Base-by-base conservation (phyloP, 1,140 invertebrate species). In the Drosophila ironensis region DNA sequence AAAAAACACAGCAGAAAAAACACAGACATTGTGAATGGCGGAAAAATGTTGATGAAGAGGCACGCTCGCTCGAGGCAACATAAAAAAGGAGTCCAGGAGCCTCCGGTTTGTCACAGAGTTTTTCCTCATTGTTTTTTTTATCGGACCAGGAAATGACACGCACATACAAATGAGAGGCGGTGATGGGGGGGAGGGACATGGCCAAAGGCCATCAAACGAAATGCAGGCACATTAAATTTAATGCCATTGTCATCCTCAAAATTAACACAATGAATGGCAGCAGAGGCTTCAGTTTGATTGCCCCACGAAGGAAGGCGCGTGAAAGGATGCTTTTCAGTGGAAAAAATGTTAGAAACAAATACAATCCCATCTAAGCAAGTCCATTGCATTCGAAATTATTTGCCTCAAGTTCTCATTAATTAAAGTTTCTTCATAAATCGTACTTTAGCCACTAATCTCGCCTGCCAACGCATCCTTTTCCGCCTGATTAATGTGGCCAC, bases 111-210 rank as follows among this genome's bases (percentile, higher is more conserved):
- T 57, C 56, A 59, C 63, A 78, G 37, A 20, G 40, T 8, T 33
- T 14, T 33, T 17, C 37, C 8, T 46, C 22, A 5, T 25, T 37
- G 38, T 42, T 57, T 33, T 56, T 56, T 64, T 69, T 71, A 74
- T 74, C 66, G 25, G 56, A 44, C 20, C 51, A 11, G 77, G 60
- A 81, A 81, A 76, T 72, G 76, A 67, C 76, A 80, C 76, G 76
- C 76, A 67, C 76, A 59, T 46, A 75, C 38, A 64, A 66, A 51
- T 35, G 17, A 30, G 35, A 8, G n/a, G 16, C 38, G 5, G 30
- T 20, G 27, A 33, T n/a, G 40, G 37, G 42, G 3, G 33, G 1
- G 9, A 28, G 17, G 19, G 8, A 14, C 7, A 17, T n/a, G 11
- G 27, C 42, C 12, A 6, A 7, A 20, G 22, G 28, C 28, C 60